Evolutionary conservation across 1,140 invertebrate genomes (phyloP).

Genomic region (Drosophila seguyi): DNA sequence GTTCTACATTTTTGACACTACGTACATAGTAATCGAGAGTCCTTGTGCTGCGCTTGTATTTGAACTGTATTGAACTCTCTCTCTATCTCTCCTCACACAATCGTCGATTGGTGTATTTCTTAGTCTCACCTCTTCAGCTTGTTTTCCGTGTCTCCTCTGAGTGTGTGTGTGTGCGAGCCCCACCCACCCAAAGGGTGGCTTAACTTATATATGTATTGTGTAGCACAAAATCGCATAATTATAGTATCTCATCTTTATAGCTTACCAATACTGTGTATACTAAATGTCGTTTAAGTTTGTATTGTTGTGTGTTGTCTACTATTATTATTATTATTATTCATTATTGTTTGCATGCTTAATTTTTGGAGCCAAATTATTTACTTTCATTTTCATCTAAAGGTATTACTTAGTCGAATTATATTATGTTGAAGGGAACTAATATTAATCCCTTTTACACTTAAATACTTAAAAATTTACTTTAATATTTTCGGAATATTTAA

Average conservation of each 20-base stretch:
- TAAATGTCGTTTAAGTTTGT: constrained; percentile 14
- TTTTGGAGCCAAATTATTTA: background rate
- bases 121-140: constrained; percentile 70
- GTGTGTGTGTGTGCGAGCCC: constrained; percentile 6
- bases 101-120: constrained; percentile 85
- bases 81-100: constrained; percentile 64
- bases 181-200: constrained; percentile 17
- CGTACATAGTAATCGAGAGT: constrained; percentile 46
- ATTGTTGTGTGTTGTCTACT: background rate
- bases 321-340: background rate
- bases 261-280: constrained; percentile 9
- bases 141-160: constrained; percentile 25
- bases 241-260: constrained; percentile 17
- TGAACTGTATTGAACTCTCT: constrained; percentile 50
- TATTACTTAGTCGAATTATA: too few species aligned
- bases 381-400: too few species aligned
- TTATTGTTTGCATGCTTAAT: constrained; percentile 23
- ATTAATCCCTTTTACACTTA: too few species aligned
- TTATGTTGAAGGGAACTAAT: too few species aligned
- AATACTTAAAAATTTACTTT: too few species aligned
- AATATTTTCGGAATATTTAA: too few species aligned
- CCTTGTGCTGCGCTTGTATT: constrained; percentile 80
- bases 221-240: constrained; percentile 19
- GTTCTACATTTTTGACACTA: constrained; percentile 72
- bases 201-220: constrained; percentile 17